A percentile compares a stretch with the other conserved stretches of the same genome.
Evolutionary conservation across 2,113 vertebrate genomes (phyloP).

Genomic region (Chiloscyllium plagiosum): DNA sequence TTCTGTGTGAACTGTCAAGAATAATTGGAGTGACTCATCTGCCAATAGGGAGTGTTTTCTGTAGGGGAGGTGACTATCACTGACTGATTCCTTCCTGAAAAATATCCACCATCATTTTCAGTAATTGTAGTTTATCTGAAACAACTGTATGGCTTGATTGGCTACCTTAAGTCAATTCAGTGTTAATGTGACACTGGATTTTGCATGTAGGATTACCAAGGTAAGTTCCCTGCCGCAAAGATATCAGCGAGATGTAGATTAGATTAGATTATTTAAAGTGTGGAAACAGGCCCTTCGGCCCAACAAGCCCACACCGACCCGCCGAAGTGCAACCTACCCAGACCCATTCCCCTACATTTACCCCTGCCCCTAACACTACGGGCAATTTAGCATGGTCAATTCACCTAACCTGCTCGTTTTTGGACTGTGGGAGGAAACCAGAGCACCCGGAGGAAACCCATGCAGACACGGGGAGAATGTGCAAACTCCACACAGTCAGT

Average conservation of each 20-base stretch:
- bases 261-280: too few relatives aligned
- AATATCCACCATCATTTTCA: neutral
- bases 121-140: neutral
- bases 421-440: too few relatives aligned
- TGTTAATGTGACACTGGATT: neutral
- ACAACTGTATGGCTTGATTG: neutral
- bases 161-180: neutral
- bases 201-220: neutral
- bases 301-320: too few relatives aligned
- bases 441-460: too few relatives aligned
- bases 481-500: too few relatives aligned
- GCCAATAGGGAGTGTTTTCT: neutral
- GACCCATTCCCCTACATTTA: too few relatives aligned
- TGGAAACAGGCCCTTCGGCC: too few relatives aligned
- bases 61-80: neutral
- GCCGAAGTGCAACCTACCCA: too few relatives aligned
- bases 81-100: neutral
- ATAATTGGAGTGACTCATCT: neutral
- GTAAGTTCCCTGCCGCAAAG: neutral
- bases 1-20: neutral
- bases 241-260: neutral
- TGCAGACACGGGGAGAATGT: too few relatives aligned
- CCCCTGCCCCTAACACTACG: too few relatives aligned
- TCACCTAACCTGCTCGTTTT: too few relatives aligned
- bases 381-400: too few relatives aligned